Base-by-base conservation (phyloP, 2,888 invertebrate genomes). In the Campoplex capitator region DNA sequence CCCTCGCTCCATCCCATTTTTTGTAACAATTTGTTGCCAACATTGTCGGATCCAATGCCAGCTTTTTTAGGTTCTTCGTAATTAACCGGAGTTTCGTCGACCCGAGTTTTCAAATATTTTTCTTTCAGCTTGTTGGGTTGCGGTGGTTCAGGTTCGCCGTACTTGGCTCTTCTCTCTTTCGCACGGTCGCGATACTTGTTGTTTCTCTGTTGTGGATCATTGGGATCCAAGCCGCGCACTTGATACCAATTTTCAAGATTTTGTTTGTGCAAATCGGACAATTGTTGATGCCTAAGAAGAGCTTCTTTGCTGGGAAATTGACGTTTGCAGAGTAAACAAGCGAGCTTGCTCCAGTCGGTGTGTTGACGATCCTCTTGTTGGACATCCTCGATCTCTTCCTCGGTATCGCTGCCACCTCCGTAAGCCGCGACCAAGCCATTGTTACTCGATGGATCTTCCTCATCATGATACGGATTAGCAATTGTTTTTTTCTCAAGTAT, bases 1-100 rank as follows among this genome's bases (percentile, higher is more conserved):
- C 99, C 99, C 93, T 98, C 98, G 8, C 97, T 97, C 99, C 99
- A 99, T 6, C 99, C 99, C 99, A 99, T 99, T 95, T 98, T 99
- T 94, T 99, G 99, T 88, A 99, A 94, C 94, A 99, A 95, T 93
- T 98, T 97, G 93, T 98, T 99, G 9, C 99, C 99, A 85, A 99
- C 98, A 91, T 99, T 99, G 90, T 98, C 98, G 0, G 97, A 97
- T 90, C 98, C 95, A 92, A 98, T 96, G 86, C 97, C 96, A 94
- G 96, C 96, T 84, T 96, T 95, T 0, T 97, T 96, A 0, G 96
- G 96, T 78, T 95, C 94, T 0, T 96, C 95, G 3, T 95, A 94
- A 28, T 92, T 90, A 3, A 94, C 92, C 16, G 94, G 88, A 68
- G 93, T 91, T 62, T 95, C 95, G 9, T 95, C 93, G 73, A 95